These are phyloP conservation scores for Orthonyx spaldingii DNA, from an alignment of 2,113 vertebrate genomes.

Conservation along the genomic window DNA sequence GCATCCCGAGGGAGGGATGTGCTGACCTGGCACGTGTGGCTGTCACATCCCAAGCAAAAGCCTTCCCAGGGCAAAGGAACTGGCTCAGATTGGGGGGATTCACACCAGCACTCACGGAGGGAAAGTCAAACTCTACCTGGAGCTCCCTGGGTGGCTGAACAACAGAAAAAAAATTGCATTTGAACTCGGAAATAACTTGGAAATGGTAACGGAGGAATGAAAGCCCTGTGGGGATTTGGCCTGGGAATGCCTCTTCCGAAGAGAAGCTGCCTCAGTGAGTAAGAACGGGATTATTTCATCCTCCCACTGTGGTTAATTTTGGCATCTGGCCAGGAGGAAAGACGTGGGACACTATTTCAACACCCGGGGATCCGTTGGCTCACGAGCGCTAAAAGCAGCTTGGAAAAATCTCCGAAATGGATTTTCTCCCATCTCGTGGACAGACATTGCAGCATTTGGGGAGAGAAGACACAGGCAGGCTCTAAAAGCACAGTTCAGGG, in stretches of 20 bases:
- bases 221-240: neutral
- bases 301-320: neutral
- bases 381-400: neutral
- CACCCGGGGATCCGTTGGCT: fast-evolving
- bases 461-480: neutral
- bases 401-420: neutral
- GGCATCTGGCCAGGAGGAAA: neutral
- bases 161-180: fast-evolving
- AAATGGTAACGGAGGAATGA: neutral
- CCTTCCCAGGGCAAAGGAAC: neutral
- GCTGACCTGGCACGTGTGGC: neutral
- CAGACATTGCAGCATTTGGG: neutral
- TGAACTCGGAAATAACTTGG: neutral
- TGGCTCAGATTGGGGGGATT: neutral
- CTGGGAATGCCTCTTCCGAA: neutral
- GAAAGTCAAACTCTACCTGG: neutral
- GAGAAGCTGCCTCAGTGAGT: neutral
- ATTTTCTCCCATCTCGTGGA: neutral
- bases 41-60: neutral
- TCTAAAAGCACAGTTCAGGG: neutral
- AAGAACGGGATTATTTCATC: neutral
- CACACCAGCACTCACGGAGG: fast-evolving
- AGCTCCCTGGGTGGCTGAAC: neutral
- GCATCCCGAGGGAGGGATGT: neutral
- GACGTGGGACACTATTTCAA: neutral